These are phyloP conservation scores for Brachyptera putata DNA, from an alignment of 2,888 invertebrate genomes.

Conservation along the genomic window DNA sequence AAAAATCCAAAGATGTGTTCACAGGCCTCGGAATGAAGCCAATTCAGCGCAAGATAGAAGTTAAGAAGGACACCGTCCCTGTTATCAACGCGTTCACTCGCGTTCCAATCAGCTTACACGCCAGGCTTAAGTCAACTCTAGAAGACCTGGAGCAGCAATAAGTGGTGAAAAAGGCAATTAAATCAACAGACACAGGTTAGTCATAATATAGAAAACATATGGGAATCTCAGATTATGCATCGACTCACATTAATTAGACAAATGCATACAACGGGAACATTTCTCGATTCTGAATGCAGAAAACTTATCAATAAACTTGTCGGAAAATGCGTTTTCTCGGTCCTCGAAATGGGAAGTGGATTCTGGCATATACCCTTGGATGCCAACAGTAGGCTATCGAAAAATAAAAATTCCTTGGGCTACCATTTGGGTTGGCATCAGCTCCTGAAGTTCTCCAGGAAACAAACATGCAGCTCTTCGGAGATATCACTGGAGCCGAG, in stretches of 20 bases:
- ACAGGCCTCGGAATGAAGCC: constrained; percentile 32
- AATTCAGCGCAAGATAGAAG: constrained; percentile 31
- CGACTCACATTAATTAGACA: too few species aligned
- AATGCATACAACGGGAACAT: too few species aligned
- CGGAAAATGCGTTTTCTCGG: background rate
- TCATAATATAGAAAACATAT: too few species aligned
- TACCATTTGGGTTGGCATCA: constrained; percentile 38
- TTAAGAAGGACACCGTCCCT: constrained; percentile 31
- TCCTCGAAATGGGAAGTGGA: background rate
- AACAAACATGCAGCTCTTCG: constrained; percentile 34
- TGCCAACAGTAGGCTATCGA: constrained; percentile 36
- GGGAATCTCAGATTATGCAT: too few species aligned
- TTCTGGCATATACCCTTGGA: constrained; percentile 36
- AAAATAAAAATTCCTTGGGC: constrained; percentile 35
- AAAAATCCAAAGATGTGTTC: constrained; percentile 32
- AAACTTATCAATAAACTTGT: background rate
- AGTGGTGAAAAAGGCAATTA: background rate
- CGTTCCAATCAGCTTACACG: background rate
- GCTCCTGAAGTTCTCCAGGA: constrained; percentile 38
- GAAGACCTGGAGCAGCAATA: background rate
- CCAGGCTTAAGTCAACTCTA: background rate
- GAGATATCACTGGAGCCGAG: constrained; percentile 30
- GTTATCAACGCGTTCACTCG: background rate
- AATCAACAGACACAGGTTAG: background rate
- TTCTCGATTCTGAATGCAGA: too few species aligned